Conservation (phyloP, 30 jellyfish, hydroid and myxozoan species). For the Hydra vulgaris region DNA sequence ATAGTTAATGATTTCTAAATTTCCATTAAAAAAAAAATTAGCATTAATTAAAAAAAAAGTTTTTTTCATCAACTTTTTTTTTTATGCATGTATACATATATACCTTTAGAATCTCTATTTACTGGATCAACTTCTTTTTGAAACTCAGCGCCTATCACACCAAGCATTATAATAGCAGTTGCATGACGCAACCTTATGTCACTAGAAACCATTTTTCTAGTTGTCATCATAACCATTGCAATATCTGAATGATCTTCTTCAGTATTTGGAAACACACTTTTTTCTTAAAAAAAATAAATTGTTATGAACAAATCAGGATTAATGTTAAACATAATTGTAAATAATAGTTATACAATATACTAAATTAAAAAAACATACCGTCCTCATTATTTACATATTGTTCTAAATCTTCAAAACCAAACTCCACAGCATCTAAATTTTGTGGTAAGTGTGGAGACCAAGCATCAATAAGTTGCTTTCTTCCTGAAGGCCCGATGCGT, state of each 20-base stretch:
- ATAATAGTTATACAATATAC: not conserved
- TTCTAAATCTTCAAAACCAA: conserved; percentile 91
- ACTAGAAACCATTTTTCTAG: conserved; percentile 91
- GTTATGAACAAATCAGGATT: not conserved
- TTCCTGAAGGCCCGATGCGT: conserved; percentile 72
- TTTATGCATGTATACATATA: not conserved
- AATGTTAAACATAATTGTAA: too few species aligned
- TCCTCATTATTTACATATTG: conserved; percentile 69
- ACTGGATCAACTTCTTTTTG: conserved; percentile 92
- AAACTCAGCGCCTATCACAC: conserved; percentile 96
- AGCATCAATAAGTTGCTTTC: conserved; percentile 85
- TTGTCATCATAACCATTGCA: conserved; percentile 93
- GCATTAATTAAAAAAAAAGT: too few species aligned
- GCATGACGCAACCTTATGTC: conserved; percentile 90
- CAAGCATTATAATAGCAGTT: conserved; percentile 90
- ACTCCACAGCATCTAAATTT: conserved; percentile 71
- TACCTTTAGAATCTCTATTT: conserved; percentile 13
- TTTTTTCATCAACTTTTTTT: too few species aligned
- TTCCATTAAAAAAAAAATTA: too few species aligned
- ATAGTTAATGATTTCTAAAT: too few species aligned
- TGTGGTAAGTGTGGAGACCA: conserved; percentile 97
- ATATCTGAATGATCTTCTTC: conserved; percentile 86
- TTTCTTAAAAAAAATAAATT: conserved; percentile 30
- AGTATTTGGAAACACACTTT: conserved; percentile 44
- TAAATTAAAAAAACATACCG: conserved; percentile 29